Evolutionary conservation across 2,888 invertebrate species (phyloP), one percentile per base, ranked within the genome.

Genomic region (Elgonia sp.): DNA sequence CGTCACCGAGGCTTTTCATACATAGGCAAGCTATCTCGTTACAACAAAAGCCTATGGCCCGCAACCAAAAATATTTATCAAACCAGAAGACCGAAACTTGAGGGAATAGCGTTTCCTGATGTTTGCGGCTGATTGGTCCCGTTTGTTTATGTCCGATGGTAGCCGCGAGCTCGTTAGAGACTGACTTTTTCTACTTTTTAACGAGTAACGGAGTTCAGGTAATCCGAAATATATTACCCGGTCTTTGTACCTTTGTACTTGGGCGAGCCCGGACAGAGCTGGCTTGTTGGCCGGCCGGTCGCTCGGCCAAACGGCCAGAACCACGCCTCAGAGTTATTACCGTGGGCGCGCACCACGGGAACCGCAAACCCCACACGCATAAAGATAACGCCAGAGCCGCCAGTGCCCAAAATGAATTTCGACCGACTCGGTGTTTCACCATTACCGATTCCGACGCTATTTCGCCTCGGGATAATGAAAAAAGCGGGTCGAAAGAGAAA

Each of bases 201-300:
- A 86, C 87, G 85, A 87, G 76, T 65, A 83, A 70, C 89, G 72
- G 79, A 86, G 84, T 83, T 79, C 82, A 83, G 87, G 87, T 89
- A 89, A 89, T 89, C 89, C 92, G 93, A 93, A 94, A 93, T 94
- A 93, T 93, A 94, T 93, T 93, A 94, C 92, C 90, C 89, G 89
- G 89, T 93, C 93, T 93, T 93, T 93, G 93, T 93, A 92, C 91
- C 93, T 92, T 93, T 92, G 91, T 93, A 92, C 91, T 89, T 89
- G 88, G 76, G 77, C 77, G 80, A 77, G 65, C 86, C 83, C 86
- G 87, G 90, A 89, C 89, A 87, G 84, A 87, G 89, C 86, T 86
- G 88, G 89, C 87, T 88, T 82, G 84, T 84, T 81, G 67, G 80
- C 72, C 72, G 63, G 70, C 75, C 79, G 79, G 86, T 86, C 75